Percentiles rank a stretch among this genome's conserved stretches.
phyloP scores from a whole-genome alignment of 2,113 vertebrate genomes.

The Cochlearius cochlearius region DNA sequence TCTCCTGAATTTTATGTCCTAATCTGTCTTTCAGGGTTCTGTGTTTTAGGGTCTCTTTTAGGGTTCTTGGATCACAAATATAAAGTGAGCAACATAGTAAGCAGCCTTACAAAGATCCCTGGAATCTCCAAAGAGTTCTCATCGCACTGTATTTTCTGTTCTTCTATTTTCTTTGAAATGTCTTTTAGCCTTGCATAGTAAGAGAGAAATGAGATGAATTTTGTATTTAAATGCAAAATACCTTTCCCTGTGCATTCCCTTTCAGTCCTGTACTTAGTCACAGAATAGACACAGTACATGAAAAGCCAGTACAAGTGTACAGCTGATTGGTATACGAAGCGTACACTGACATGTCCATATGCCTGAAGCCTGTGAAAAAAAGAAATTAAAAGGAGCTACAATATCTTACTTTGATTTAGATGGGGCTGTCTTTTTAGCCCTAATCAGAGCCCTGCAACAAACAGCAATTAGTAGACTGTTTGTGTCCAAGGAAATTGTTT shows the following conservation, averaged over 20 bases:
- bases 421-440: not conserved
- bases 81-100: not conserved
- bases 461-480: not conserved
- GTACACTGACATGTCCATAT: not conserved
- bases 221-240: not conserved
- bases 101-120: not conserved
- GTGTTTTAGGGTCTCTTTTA: not conserved
- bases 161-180: not conserved
- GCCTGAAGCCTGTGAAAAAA: not conserved
- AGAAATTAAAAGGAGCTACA: not conserved
- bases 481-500: not conserved
- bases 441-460: not conserved
- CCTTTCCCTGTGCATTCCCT: not conserved
- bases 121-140: not conserved
- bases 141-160: not conserved
- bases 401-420: not conserved
- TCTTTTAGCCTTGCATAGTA: not conserved
- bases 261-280: not conserved
- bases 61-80: not conserved
- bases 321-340: not conserved
- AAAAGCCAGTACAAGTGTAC: not conserved
- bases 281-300: not conserved
- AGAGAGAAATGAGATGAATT: not conserved
- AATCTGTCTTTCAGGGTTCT: not conserved
- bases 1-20: not conserved